phyloP scores from a whole-genome alignment of 2,113 vertebrate genomes.

The Petroica traversi region DNA sequence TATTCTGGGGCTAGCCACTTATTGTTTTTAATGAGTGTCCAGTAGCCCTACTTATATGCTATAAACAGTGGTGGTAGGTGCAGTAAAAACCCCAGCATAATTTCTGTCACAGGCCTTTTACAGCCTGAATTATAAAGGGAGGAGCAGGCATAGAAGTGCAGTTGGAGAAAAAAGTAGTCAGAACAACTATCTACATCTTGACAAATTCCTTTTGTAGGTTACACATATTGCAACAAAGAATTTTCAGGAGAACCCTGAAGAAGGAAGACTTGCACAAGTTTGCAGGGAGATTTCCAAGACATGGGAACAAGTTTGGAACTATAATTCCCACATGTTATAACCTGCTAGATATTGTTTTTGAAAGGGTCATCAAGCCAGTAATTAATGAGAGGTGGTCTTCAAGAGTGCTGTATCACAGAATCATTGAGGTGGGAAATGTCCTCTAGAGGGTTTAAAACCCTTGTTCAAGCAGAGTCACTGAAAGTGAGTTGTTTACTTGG shows the following conservation, averaged over 20 bases:
- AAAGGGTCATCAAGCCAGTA: background rate
- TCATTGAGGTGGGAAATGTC: background rate
- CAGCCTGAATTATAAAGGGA: background rate
- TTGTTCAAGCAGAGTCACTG: background rate
- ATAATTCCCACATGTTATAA: background rate
- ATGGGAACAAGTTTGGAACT: background rate
- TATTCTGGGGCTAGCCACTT: background rate
- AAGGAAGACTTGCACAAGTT: background rate
- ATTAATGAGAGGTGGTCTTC: background rate
- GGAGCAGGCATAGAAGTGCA: background rate
- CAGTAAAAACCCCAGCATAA: background rate
- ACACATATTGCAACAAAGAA: background rate
- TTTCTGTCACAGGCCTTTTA: background rate
- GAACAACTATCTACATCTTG: background rate
- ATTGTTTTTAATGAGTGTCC: background rate
- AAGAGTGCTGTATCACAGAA: background rate
- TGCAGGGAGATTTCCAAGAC: background rate
- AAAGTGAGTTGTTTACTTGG: background rate
- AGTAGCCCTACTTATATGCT: background rate
- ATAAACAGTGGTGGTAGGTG: background rate
- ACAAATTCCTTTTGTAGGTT: background rate
- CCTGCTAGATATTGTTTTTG: background rate
- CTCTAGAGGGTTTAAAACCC: background rate
- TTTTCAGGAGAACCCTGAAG: background rate
- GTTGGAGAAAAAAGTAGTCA: background rate